Conservation (phyloP, 2,113 vertebrate species). For the Beaufortia kweichowensis region DNA sequence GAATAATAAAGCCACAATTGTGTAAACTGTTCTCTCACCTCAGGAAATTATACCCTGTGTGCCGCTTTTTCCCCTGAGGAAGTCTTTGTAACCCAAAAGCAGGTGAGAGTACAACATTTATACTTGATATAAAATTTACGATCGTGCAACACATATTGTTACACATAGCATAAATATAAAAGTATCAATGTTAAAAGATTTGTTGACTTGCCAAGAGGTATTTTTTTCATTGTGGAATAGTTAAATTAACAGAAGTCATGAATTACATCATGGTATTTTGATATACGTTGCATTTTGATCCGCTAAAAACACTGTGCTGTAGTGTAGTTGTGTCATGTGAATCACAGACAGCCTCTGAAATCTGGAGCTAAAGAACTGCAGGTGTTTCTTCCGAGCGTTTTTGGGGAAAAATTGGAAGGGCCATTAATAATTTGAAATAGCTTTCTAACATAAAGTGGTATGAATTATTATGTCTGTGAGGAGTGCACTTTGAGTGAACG, state of each 20-base stretch:
- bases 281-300: neutral
- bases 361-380: constrained; percentile 16
- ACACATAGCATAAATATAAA: too few relatives aligned
- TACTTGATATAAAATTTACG: neutral
- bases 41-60: constrained; percentile 39
- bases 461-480: neutral
- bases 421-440: constrained; percentile 35
- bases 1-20: constrained; percentile 42
- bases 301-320: neutral
- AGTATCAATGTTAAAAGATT: too few relatives aligned
- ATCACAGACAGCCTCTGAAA: constrained; percentile 14
- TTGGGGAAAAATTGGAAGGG: neutral
- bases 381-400: constrained; percentile 14
- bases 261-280: neutral
- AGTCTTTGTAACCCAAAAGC: constrained; percentile 9
- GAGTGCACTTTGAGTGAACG: constrained; percentile 24
- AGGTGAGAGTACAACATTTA: neutral
- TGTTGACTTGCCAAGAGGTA: too few relatives aligned
- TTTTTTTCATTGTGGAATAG: too few relatives aligned
- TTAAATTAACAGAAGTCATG: neutral
- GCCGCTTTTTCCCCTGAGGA: neutral
- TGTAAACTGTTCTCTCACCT: constrained; percentile 31
- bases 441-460: neutral
- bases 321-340: neutral
- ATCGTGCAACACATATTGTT: neutral